Base-by-base conservation (phyloP, 2,888 invertebrate species). In the Ischnura elegans region DNA sequence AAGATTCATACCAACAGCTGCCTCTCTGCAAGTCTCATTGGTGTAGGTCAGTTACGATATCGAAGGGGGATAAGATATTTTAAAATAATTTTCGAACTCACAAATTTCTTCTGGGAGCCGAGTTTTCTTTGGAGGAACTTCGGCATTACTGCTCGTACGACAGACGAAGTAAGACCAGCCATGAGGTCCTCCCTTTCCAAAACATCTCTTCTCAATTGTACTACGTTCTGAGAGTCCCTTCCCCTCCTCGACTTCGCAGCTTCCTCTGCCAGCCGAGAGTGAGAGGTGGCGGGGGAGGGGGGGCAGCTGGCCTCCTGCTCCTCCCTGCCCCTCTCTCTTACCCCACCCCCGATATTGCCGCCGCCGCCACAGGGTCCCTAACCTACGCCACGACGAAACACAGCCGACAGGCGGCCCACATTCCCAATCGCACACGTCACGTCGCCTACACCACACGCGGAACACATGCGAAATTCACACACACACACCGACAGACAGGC, bases 341-440 rank as follows among this genome's bases (percentile, higher is more conserved):
- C 8, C 51, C 4, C 16, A 13, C 16, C 51, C 51, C 21, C 51
- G 13, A 42, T 36, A 21, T 16, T 2, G 13, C 43, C 19, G 13
- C 36, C 13, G 42, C 85, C 45, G 43, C 45, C 85, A 29, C 45
- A 61, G 90, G 90, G 90, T 90, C 90, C 90, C 90, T 90, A 90
- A 90, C 90, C 90, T 90, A 90, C 42, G 90, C 90, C 61, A 90
- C 90, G 55, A 90, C 90, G 61, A 61, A 87, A 87, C 87, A 42
- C 76, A 21, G 76, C 76, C 55, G 51, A 29, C 36, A 43, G 46
- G 36, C 90, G 90, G 90, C 90, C 90, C 90, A 90, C 90, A 90
- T 90, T 61, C 61, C 90, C 90, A n/a, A 61, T 90, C 51, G 90
- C 90, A 90, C 61, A 90, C 90, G 90, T 90, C 90, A 90, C 90